phyloP scores from a whole-genome alignment of 2,888 invertebrate species.

The Patella ulyssiponensis region DNA sequence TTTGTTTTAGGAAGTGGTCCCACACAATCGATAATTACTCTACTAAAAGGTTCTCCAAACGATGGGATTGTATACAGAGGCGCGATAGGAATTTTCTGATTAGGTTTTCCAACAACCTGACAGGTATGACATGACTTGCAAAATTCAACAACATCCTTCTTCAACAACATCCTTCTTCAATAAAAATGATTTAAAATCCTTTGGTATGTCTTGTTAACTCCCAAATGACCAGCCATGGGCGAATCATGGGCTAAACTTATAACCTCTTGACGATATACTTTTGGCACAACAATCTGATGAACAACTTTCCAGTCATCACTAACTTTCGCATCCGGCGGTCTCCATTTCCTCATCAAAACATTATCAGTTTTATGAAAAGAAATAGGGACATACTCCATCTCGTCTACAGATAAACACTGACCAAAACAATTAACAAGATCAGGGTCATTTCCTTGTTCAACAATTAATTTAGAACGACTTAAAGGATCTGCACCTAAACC shows the following conservation, averaged over 20 bases:
- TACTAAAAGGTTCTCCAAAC: conserved; percentile 33
- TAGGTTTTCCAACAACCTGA: conserved; percentile 32
- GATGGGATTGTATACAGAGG: conserved; percentile 31
- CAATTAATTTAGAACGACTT: too few relatives aligned
- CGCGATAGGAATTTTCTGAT: conserved; percentile 29
- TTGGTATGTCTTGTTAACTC: conserved; percentile 32
- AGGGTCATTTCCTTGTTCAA: too few relatives aligned
- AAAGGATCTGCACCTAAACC: too few relatives aligned
- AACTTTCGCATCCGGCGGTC: conserved; percentile 15
- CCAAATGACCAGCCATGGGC: conserved; percentile 33
- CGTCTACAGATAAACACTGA: too few relatives aligned
- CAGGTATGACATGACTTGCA: conserved; percentile 32
- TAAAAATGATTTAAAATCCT: conserved; percentile 29
- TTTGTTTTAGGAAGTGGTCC: conserved; percentile 37
- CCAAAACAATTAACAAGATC: too few relatives aligned
- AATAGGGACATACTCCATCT: too few relatives aligned
- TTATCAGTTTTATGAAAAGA: too few relatives aligned
- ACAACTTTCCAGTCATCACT: conserved; percentile 18
- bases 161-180: conserved; percentile 32
- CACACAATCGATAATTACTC: conserved; percentile 36
- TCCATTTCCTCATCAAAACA: too few relatives aligned
- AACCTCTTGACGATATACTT: conserved; percentile 21
- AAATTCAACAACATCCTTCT: conserved; percentile 24
- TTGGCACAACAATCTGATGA: conserved; percentile 27
- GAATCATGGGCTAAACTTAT: conserved; percentile 33